These are phyloP conservation scores for Characodon lateralis DNA, from an alignment of 2,797 vertebrate genomes.

Conservation along the genomic window DNA sequence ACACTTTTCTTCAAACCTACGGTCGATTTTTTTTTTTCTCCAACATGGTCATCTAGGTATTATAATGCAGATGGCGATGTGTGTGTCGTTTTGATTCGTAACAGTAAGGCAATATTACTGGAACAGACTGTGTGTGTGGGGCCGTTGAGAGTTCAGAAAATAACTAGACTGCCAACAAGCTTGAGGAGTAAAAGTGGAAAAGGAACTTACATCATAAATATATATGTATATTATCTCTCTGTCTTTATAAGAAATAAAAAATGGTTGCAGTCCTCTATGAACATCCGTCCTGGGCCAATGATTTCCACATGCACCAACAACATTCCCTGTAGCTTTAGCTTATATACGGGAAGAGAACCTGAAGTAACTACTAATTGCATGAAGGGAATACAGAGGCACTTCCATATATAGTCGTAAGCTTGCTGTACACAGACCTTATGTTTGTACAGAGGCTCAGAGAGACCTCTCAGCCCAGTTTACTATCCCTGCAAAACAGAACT, in stretches of 20 bases:
- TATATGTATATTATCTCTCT: constrained; percentile 79
- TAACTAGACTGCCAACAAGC: constrained; percentile 84
- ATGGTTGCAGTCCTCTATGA: constrained; percentile 75
- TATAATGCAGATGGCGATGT: constrained; percentile 70
- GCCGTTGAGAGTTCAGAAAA: constrained; percentile 77
- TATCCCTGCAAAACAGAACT: constrained; percentile 80
- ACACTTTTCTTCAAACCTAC: constrained; percentile 77
- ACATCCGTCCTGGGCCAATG: constrained; percentile 75
- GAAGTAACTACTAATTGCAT: constrained; percentile 80
- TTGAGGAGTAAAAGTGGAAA: constrained; percentile 78
- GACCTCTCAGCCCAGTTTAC: constrained; percentile 62
- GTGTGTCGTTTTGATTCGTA: constrained; percentile 66
- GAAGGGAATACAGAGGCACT: constrained; percentile 84
- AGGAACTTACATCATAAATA: constrained; percentile 80
- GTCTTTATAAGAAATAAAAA: constrained; percentile 71
- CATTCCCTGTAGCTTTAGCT: constrained; percentile 72
- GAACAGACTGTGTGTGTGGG: constrained; percentile 34
- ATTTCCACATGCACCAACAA: constrained; percentile 65
- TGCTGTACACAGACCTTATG: constrained; percentile 74
- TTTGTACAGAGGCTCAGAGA: constrained; percentile 63
- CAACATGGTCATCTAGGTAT: constrained; percentile 71
- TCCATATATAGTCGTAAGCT: constrained; percentile 76
- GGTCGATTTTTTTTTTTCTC: constrained; percentile 60
- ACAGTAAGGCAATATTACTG: constrained; percentile 69
- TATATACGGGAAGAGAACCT: constrained; percentile 79